Evolutionary conservation across 2,888 invertebrate genomes (phyloP).

Genomic region (Polymixis flavicincta): DNA sequence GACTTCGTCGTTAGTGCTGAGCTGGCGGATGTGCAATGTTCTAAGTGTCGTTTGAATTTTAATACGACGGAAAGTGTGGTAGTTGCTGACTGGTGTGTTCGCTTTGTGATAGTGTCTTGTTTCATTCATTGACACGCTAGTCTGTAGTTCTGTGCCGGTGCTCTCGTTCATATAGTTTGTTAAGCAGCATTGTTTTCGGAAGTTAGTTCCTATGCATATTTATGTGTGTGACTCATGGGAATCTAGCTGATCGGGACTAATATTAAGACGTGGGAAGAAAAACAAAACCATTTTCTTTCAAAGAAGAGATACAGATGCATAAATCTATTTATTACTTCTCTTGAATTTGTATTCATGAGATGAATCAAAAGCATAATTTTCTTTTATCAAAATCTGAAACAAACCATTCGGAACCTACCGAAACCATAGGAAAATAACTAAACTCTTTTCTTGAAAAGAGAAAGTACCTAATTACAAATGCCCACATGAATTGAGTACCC

Average conservation of each 20-base stretch:
- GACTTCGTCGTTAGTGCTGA: conserved; percentile 89
- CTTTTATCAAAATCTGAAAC: not conserved
- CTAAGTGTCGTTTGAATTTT: conserved; percentile 88
- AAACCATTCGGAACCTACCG: too few relatives aligned
- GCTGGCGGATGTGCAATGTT: conserved; percentile 88
- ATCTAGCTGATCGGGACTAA: not conserved
- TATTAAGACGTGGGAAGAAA: not conserved
- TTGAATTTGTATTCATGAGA: not conserved
- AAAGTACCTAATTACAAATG: too few relatives aligned
- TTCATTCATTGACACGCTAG: conserved; percentile 36
- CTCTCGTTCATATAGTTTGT: conserved; percentile 16
- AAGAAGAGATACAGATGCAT: not conserved
- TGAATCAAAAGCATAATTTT: not conserved
- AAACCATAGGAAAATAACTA: too few relatives aligned
- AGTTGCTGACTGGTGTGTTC: conserved; percentile 34
- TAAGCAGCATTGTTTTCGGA: conserved; percentile 12
- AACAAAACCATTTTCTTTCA: not conserved
- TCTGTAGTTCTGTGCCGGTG: not conserved
- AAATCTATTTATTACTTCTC: not conserved
- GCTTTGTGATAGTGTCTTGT: conserved; percentile 59
- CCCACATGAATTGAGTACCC: too few relatives aligned
- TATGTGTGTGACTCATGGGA: not conserved
- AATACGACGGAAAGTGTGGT: conserved; percentile 78
- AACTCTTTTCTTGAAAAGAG: too few relatives aligned
- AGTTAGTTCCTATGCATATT: not conserved